These are phyloP conservation scores for Psittacula cyanocephala DNA, from an alignment of 2,113 vertebrate species.

Conservation along the genomic window DNA sequence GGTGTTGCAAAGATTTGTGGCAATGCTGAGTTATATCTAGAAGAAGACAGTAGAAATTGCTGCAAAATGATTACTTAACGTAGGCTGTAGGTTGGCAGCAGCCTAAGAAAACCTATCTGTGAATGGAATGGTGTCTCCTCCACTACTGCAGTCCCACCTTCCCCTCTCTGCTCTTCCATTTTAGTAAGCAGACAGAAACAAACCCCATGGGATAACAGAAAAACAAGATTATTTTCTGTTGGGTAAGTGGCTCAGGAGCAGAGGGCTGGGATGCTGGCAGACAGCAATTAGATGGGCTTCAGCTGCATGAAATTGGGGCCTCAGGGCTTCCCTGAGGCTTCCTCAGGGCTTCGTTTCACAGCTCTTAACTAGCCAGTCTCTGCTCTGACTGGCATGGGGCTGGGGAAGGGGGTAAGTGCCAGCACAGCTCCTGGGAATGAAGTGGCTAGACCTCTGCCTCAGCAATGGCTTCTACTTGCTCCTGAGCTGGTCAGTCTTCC, in stretches of 20 bases:
- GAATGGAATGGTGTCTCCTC: neutral
- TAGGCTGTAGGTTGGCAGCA: neutral
- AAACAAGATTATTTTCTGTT: neutral
- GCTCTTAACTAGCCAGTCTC: neutral
- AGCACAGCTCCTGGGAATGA: neutral
- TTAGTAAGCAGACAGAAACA: neutral
- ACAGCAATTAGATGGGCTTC: neutral
- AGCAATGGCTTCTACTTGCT: fast-evolving
- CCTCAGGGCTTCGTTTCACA: neutral
- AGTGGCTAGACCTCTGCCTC: neutral
- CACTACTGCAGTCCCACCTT: neutral
- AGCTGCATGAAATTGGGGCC: neutral
- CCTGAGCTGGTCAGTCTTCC: neutral
- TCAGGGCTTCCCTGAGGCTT: neutral
- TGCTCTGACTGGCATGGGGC: fast-evolving
- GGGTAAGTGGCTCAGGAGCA: neutral
- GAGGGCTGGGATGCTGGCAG: neutral
- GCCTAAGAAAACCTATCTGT: neutral
- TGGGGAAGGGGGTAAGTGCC: neutral
- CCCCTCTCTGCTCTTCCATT: neutral
- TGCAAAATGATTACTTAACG: neutral
- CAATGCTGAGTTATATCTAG: neutral
- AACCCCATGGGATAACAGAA: neutral
- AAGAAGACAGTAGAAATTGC: neutral
- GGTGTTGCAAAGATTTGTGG: neutral